Conservation (phyloP, 1,140 invertebrate species). For the Drosophila auraria region DNA sequence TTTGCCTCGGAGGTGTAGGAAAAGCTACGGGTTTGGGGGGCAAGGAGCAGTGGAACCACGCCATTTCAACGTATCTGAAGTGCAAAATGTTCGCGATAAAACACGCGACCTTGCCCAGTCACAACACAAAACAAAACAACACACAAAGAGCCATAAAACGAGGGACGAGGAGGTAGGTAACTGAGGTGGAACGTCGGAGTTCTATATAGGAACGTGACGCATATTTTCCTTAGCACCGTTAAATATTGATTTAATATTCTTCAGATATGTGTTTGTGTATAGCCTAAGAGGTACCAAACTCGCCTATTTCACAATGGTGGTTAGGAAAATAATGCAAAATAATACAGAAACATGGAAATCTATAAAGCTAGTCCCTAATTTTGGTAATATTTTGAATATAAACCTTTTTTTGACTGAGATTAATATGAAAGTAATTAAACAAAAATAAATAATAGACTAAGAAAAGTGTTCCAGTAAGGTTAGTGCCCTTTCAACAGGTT, state of each 20-base stretch:
- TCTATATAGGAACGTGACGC: conserved; percentile 59
- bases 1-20: neutral
- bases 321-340: neutral
- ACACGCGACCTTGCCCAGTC: conserved; percentile 66
- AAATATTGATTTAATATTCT: conserved; percentile 78
- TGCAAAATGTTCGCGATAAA: conserved; percentile 70
- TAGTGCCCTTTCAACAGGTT: neutral
- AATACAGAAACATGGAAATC: neutral
- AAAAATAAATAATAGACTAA: no score
- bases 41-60: conserved; percentile 40
- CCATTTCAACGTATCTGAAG: conserved; percentile 67
- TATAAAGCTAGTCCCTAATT: neutral
- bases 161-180: conserved; percentile 4
- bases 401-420: no score
- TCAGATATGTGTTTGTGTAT: conserved; percentile 17
- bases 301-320: conserved; percentile 8
- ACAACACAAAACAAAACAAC: conserved; percentile 13
- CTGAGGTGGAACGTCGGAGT: conserved; percentile 10
- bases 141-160: conserved; percentile 48
- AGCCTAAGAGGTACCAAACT: neutral
- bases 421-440: neutral
- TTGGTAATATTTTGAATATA: no score
- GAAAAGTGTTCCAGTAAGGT: no score
- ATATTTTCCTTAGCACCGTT: conserved; percentile 74
- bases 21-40: conserved; percentile 1